A percentile compares a stretch with the other conserved stretches of the same genome.
Evolutionary conservation across 2,113 vertebrate genomes (phyloP).

Genomic region (Catharus minimus): DNA sequence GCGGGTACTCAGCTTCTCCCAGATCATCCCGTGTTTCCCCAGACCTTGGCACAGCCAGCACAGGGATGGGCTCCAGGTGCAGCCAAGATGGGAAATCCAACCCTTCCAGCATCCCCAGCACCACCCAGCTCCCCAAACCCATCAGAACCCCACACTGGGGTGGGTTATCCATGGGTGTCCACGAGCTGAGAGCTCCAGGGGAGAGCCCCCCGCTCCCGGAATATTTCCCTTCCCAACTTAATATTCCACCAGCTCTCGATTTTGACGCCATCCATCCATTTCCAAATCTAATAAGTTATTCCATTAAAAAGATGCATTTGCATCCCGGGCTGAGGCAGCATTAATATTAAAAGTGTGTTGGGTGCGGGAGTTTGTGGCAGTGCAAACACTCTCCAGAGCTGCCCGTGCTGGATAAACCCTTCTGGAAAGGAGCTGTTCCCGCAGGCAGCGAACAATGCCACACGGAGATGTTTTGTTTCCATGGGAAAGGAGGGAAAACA

Average conservation of each 20-base stretch:
- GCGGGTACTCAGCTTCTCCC: fast-evolving
- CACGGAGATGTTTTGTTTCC: neutral
- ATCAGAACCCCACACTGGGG: fast-evolving
- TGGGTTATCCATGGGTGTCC: fast-evolving
- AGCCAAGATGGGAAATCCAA: neutral
- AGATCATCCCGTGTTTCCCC: fast-evolving
- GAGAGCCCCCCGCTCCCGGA: neutral
- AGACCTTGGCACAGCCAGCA: neutral
- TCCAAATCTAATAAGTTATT: slow-evolving; percentile 43
- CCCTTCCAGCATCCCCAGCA: fast-evolving
- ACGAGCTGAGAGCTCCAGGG: neutral
- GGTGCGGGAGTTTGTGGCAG: neutral
- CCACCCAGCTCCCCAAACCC: fast-evolving
- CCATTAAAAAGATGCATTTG: slow-evolving; percentile 41
- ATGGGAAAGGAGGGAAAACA: neutral
- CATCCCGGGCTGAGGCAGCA: neutral
- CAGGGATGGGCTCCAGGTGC: fast-evolving
- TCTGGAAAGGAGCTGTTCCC: neutral
- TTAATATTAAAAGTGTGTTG: slow-evolving; percentile 44
- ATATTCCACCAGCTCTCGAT: neutral
- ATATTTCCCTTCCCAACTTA: neutral
- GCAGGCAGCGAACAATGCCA: neutral
- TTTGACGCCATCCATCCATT: neutral
- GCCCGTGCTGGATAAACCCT: neutral
- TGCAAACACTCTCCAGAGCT: neutral